These are phyloP conservation scores for Lasiurus cinereus DNA, from an alignment of 2,113 vertebrate species.

Conservation along the genomic window DNA sequence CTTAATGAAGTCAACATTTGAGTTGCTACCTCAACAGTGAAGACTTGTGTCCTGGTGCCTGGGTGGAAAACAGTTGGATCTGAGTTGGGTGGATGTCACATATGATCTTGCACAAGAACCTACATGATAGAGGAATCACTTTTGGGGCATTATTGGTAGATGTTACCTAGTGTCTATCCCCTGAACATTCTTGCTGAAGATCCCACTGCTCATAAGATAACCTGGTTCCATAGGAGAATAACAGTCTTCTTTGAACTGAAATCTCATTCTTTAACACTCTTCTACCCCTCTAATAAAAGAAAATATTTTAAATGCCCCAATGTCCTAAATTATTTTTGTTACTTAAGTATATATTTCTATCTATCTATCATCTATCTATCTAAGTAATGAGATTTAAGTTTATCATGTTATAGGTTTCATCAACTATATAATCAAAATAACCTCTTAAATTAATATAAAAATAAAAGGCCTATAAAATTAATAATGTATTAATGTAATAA, in stretches of 20 bases:
- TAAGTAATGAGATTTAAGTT: slow-evolving; percentile 4
- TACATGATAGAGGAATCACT: not conserved
- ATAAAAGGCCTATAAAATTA: not conserved
- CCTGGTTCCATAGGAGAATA: not conserved
- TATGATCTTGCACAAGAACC: not conserved
- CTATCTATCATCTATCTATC: not conserved
- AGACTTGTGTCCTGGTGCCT: not conserved
- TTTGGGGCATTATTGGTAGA: not conserved
- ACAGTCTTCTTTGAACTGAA: not conserved
- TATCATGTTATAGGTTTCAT: not conserved
- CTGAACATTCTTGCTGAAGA: not conserved
- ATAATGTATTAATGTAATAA: not conserved
- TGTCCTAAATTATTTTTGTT: slow-evolving; percentile 17
- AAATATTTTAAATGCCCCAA: not conserved
- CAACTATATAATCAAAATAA: slow-evolving; percentile 43
- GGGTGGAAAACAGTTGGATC: not conserved
- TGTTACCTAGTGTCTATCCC: not conserved
- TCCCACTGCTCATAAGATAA: not conserved
- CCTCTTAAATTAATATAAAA: slow-evolving; percentile 13
- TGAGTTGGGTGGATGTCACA: not conserved
- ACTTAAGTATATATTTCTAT: not conserved
- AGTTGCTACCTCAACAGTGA: not conserved
- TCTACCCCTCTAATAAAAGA: not conserved
- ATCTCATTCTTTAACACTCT: not conserved
- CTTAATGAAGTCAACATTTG: not conserved